phyloP scores from a whole-genome alignment of 2,797 vertebrate genomes.

The Manis javanica region DNA sequence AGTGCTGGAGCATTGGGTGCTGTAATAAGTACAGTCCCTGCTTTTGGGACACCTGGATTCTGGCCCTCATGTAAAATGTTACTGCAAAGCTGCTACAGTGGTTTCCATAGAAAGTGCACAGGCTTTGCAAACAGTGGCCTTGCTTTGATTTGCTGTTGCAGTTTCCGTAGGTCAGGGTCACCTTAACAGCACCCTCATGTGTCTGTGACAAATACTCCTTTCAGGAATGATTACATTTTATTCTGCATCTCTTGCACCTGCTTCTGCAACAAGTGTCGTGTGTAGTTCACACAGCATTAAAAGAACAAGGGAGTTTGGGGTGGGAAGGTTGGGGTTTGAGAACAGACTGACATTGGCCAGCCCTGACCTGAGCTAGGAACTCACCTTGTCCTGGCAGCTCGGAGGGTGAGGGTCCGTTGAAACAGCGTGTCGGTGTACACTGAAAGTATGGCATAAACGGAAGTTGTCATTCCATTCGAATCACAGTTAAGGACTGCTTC shows the following conservation, averaged over 20 bases:
- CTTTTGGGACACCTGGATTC: neutral
- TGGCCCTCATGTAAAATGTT: neutral
- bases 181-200: neutral
- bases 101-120: neutral
- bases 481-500: fast-evolving
- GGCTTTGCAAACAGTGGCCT: neutral
- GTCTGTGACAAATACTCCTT: too few species aligned
- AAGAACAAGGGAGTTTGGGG: neutral
- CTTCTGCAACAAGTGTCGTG: neutral
- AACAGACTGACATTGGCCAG: neutral
- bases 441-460: neutral
- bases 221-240: fast-evolving
- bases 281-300: neutral
- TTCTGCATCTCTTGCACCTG: too few species aligned
- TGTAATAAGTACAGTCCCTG: fast-evolving
- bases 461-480: fast-evolving
- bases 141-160: neutral
- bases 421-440: fast-evolving
- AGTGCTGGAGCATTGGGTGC: fast-evolving
- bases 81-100: neutral
- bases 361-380: neutral
- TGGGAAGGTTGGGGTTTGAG: neutral
- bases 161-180: neutral
- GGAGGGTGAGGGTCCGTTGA: fast-evolving
- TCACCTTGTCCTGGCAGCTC: neutral